Base-by-base conservation (phyloP, 92 coral and sea anemone genomes). In the Actinostola sp. region DNA sequence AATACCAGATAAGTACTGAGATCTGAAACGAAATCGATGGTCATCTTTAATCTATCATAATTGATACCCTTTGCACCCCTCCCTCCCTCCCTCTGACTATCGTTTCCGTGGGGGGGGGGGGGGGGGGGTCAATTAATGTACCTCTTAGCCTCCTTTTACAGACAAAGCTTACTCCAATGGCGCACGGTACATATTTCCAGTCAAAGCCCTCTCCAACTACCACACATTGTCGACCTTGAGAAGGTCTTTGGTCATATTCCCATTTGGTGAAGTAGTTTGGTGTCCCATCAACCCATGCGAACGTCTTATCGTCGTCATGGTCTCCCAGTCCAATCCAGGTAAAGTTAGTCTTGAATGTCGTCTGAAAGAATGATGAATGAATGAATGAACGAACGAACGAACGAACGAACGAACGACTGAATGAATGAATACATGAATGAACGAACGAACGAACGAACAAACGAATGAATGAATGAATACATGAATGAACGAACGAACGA, bases 261-360 rank as follows among this genome's bases (percentile, higher is more conserved):
- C 93, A 91, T 64, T 91, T 80, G 54, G 77, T 42, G 66, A 72
- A 93, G 31, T 72, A 77, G 32, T 79, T 66, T 6, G 89, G 63
- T 20, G 72, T 88, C 8, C 98, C 97, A 52, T 91, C 97, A 12
- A 94, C 64, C 98, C 98, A 91, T 21, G 89, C 70, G 65, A 82
- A 78, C 52, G 73, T 61, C 7, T 70, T 87, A 0, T 73, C 83
- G 38, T 83, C 81, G 35, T 78, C 88, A 34, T 63, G 56, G 63
- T 95, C 99, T 33, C 97, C 92, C 45, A 92, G 72, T 14, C 99
- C 99, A 41, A 95, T 81, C 99, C 99, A 95, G 33, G 99, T 92
- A 51, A 26, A 50, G 81, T 75, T 75, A 20, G 20, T 43, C 35
- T 75, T 32, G 70, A 33, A 13, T 63, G 42, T 34, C 21, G 81